phyloP scores from a whole-genome alignment of 53 echinoderm and acorn worm genomes.

The Arbacia lixula region DNA sequence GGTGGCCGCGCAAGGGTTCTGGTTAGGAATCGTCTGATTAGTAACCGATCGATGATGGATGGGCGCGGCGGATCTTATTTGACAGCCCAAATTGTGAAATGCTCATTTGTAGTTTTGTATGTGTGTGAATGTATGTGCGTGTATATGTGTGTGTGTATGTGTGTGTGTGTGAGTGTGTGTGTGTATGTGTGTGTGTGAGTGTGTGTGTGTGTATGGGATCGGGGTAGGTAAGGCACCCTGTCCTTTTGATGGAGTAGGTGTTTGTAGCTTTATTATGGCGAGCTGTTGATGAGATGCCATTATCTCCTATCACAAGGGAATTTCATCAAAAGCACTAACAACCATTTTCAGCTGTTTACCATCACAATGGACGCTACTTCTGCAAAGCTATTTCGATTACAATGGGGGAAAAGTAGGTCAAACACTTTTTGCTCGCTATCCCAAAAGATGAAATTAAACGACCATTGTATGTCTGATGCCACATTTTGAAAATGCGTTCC shows the following conservation, averaged over 20 bases:
- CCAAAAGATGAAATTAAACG: too few relatives aligned
- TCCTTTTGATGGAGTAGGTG: constrained; percentile 6
- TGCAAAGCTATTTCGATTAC: too few relatives aligned
- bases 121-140: too few relatives aligned
- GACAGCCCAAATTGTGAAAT: constrained; percentile 51
- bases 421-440: too few relatives aligned
- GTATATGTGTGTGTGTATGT: too few relatives aligned
- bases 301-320: constrained; percentile 9
- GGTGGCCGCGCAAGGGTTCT: constrained; percentile 14
- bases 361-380: constrained; percentile 34
- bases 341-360: constrained; percentile 11
- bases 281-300: constrained; percentile 29
- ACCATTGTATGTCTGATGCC: too few relatives aligned
- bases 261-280: too few relatives aligned
- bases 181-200: too few relatives aligned
- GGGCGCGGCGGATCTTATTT: constrained; percentile 3
- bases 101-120: too few relatives aligned
- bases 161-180: too few relatives aligned
- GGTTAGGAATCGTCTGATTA: constrained; percentile 28
- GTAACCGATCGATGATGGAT: constrained; percentile 43
- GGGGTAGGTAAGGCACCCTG: not conserved
- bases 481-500: too few relatives aligned
- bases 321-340: constrained; percentile 2
- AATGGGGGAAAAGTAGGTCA: constrained; percentile 50
- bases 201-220: too few relatives aligned